Percentiles rank a stretch among this genome's conserved stretches.
Evolutionary conservation across 2,797 vertebrate species (phyloP).

Genomic region (Chaetodon trifasciatus): DNA sequence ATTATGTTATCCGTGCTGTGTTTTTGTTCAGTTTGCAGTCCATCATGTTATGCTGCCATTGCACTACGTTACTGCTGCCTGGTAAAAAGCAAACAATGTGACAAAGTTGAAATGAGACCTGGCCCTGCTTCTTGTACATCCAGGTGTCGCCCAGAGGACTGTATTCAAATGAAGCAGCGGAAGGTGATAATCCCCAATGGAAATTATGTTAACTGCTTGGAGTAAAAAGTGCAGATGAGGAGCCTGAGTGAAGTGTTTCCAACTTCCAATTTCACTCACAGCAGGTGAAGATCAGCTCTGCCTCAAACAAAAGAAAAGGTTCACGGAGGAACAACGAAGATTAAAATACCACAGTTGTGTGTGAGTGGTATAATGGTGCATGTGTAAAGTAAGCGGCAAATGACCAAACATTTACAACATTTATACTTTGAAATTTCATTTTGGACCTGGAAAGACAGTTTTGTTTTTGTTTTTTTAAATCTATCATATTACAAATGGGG

Average conservation of each 20-base stretch:
- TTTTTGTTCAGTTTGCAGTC: background rate
- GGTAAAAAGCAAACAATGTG: slow-evolving; percentile 34
- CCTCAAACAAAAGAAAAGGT: background rate
- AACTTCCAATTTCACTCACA: background rate
- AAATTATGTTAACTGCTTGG: slow-evolving; percentile 69
- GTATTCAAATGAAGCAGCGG: slow-evolving; percentile 73
- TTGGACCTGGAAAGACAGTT: background rate
- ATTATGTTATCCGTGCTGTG: slow-evolving; percentile 9
- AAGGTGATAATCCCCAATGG: slow-evolving; percentile 65
- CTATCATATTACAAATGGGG: background rate
- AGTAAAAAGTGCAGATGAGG: slow-evolving; percentile 5
- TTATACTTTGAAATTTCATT: background rate
- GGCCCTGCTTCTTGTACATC: slow-evolving; percentile 14
- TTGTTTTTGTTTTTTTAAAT: background rate
- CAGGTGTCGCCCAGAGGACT: slow-evolving; percentile 50
- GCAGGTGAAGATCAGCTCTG: background rate
- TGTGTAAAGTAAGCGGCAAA: background rate
- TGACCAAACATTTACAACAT: background rate
- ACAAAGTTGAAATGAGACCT: slow-evolving; percentile 12
- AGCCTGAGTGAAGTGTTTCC: background rate
- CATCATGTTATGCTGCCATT: background rate
- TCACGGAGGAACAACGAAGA: background rate
- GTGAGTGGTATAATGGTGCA: background rate
- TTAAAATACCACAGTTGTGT: background rate
- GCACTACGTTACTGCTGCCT: slow-evolving; percentile 1